Evolutionary conservation across 1,140 invertebrate species (phyloP).

Genomic region (Pogonomyrmex barbatus): DNA sequence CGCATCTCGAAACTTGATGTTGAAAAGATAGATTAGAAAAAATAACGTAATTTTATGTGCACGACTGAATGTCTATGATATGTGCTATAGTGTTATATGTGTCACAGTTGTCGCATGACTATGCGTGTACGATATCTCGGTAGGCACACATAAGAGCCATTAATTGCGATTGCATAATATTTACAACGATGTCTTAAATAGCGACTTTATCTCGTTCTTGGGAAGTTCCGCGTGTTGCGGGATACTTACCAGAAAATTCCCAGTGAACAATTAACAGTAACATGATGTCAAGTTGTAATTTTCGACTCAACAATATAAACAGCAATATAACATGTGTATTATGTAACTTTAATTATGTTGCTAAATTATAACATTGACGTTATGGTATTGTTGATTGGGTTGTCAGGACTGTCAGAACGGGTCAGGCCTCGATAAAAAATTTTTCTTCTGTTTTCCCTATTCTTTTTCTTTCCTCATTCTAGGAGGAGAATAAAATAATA

Average conservation of each 20-base stretch:
- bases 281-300: too few relatives aligned
- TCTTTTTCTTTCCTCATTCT: background rate
- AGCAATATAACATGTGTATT: too few relatives aligned
- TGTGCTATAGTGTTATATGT: slow-evolving; percentile 2
- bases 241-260: slow-evolving; percentile 10
- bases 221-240: slow-evolving; percentile 1
- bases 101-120: slow-evolving; percentile 34
- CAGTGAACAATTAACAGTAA: too few relatives aligned
- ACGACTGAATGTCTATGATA: background rate
- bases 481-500: background rate
- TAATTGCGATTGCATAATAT: slow-evolving; percentile 65
- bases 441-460: background rate
- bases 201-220: slow-evolving; percentile 28
- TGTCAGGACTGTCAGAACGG: background rate
- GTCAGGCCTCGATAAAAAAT: background rate
- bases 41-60: slow-evolving; percentile 8
- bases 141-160: slow-evolving; percentile 32
- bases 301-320: too few relatives aligned
- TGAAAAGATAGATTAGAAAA: background rate
- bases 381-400: background rate
- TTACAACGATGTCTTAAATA: slow-evolving; percentile 46
- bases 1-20: background rate
- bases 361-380: too few relatives aligned
- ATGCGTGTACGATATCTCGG: slow-evolving; percentile 36
- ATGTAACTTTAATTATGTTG: too few relatives aligned